Conservation (phyloP, 2,797 vertebrate species). For the Enteromius argenteus region DNA sequence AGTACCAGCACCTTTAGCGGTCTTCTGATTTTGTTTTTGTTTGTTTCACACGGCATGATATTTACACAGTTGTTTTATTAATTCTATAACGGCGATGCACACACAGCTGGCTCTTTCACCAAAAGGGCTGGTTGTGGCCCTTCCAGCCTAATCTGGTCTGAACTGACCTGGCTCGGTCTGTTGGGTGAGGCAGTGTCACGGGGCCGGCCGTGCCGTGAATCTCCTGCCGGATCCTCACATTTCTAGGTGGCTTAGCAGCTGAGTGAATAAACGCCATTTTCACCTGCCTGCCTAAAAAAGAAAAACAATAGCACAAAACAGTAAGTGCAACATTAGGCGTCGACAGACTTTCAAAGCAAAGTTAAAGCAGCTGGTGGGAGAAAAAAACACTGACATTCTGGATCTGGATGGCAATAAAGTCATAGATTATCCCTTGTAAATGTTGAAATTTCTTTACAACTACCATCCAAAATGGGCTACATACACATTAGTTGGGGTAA, state of each 20-base stretch:
- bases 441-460: background rate
- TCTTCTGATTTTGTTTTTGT: background rate
- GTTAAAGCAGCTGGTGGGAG: background rate
- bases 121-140: background rate
- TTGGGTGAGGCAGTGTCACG: constrained; percentile 69
- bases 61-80: background rate
- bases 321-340: background rate
- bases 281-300: constrained; percentile 83
- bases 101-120: background rate
- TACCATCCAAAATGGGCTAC: background rate
- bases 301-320: constrained; percentile 18
- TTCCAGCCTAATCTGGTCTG: constrained; percentile 28
- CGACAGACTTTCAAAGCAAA: background rate
- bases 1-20: background rate
- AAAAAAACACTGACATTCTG: background rate
- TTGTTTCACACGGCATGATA: background rate
- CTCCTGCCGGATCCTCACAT: constrained; percentile 82
- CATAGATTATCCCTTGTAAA: background rate
- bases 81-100: background rate
- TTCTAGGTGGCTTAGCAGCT: constrained; percentile 85
- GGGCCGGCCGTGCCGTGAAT: constrained; percentile 79
- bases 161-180: constrained; percentile 77
- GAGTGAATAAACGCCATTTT: constrained; percentile 88
- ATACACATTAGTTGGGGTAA: background rate
- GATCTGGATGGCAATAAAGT: background rate